These are phyloP conservation scores for Climacteris rufus DNA, from an alignment of 2,113 vertebrate genomes.

Conservation along the genomic window DNA sequence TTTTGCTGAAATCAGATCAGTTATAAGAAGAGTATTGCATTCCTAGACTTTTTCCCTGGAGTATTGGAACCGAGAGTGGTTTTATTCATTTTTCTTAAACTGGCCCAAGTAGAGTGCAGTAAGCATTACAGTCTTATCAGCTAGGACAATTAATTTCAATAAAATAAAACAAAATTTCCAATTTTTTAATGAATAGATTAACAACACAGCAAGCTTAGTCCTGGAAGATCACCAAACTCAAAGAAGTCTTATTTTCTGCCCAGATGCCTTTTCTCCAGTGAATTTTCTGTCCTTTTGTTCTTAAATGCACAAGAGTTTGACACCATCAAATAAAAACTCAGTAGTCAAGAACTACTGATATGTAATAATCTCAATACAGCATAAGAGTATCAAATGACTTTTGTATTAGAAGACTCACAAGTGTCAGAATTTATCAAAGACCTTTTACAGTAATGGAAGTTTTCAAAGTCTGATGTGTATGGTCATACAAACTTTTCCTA, in stretches of 20 bases:
- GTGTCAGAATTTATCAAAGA: background rate
- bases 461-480: background rate
- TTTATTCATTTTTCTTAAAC: background rate
- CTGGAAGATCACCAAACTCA: background rate
- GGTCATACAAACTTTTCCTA: background rate
- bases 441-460: background rate
- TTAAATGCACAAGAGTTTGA: background rate
- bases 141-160: background rate
- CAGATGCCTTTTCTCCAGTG: background rate
- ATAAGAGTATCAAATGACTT: background rate
- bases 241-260: background rate
- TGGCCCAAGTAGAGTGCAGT: background rate
- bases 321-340: background rate
- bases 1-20: background rate
- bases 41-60: background rate
- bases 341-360: background rate
- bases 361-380: background rate
- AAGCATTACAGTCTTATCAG: background rate
- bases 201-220: background rate
- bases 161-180: background rate
- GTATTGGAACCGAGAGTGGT: background rate
- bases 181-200: background rate
- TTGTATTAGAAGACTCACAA: background rate
- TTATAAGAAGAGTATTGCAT: background rate
- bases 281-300: background rate